Evolutionary conservation across 2,113 vertebrate genomes (phyloP).

Genomic region (Dicerorhinus sumatrensis): DNA sequence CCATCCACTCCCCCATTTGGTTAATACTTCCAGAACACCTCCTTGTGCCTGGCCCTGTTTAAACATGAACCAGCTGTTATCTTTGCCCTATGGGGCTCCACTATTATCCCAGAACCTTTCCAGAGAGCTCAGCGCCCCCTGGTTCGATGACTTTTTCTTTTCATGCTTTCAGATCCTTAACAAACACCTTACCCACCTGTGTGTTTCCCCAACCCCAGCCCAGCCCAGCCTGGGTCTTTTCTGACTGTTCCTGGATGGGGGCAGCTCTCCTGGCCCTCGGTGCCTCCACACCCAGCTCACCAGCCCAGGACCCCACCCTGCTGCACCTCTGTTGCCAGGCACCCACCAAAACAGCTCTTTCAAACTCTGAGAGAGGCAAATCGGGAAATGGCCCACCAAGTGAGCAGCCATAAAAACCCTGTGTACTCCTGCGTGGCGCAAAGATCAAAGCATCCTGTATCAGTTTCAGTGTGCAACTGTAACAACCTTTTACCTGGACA

Average conservation of each 20-base stretch:
- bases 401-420: slow-evolving; percentile 46
- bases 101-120: neutral
- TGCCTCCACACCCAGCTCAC: neutral
- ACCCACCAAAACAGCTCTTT: slow-evolving; percentile 45
- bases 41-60: neutral
- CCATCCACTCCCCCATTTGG: neutral
- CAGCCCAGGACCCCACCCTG: neutral
- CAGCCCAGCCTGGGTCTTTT: neutral
- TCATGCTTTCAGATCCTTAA: neutral
- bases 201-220: neutral
- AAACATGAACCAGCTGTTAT: neutral
- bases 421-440: neutral
- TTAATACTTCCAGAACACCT: neutral
- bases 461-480: neutral
- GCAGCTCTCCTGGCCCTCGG: neutral
- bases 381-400: neutral
- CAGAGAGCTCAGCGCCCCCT: neutral
- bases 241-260: neutral
- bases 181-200: neutral
- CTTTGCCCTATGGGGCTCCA: neutral
- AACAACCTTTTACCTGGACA: slow-evolving; percentile 47
- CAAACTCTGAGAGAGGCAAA: neutral
- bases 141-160: neutral
- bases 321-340: slow-evolving; percentile 28
- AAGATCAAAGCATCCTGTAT: slow-evolving; percentile 60